Conservation (phyloP, 2,888 invertebrate genomes). For the Endotricha flammealis region DNA sequence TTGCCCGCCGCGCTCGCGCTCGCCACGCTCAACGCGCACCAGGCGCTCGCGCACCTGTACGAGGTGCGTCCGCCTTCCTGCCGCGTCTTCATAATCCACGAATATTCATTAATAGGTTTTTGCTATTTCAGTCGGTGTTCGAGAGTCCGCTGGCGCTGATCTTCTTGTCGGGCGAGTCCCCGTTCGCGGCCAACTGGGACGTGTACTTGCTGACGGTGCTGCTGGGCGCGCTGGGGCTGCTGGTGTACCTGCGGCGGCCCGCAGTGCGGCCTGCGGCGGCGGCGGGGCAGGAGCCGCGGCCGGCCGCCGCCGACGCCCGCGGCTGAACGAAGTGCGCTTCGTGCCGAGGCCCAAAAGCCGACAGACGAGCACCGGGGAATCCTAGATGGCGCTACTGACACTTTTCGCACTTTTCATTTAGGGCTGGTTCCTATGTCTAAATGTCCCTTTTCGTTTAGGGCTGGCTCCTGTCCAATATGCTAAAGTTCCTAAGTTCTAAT, state of each 20-base stretch:
- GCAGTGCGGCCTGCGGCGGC: slow-evolving; percentile 23
- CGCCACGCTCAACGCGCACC: slow-evolving; percentile 81
- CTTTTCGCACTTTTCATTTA: no score
- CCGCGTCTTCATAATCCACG: no score
- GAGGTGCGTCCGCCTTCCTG: no score
- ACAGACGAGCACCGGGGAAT: no score
- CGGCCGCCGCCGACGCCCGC: background rate
- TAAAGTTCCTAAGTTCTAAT: no score
- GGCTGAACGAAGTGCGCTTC: no score
- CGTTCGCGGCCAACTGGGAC: slow-evolving; percentile 94
- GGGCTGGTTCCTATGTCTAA: no score
- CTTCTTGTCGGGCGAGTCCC: slow-evolving; percentile 81
- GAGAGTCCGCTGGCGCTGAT: slow-evolving; percentile 82
- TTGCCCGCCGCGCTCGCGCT: slow-evolving; percentile 94
- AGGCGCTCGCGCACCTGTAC: slow-evolving; percentile 19
- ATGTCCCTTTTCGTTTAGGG: no score
- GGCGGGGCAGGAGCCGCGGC: background rate
- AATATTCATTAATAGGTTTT: no score
- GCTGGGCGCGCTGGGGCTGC: slow-evolving; percentile 87
- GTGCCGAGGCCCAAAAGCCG: no score
- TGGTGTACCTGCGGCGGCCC: slow-evolving; percentile 88
- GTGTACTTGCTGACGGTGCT: slow-evolving; percentile 91
- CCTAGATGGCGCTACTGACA: no score
- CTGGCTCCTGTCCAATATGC: no score
- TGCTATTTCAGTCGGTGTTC: slow-evolving; percentile 45